phyloP scores from a whole-genome alignment of 37 sponge, comb jelly and placozoan genomes.

The Crambe crambe region DNA sequence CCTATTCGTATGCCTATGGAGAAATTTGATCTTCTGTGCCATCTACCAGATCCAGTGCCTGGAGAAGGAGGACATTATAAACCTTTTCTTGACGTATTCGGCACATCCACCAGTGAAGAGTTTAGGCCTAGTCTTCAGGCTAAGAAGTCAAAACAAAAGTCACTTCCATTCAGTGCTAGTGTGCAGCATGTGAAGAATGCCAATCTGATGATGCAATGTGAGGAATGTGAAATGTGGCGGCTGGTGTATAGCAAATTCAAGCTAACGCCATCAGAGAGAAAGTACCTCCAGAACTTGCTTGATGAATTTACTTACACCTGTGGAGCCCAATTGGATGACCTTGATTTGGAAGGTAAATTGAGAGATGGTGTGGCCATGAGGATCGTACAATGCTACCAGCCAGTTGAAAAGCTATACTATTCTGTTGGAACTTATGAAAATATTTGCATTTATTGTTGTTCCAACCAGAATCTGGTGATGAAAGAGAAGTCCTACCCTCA shows the following conservation, averaged over 20 bases:
- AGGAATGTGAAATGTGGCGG: conserved; percentile 18
- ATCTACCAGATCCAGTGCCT: conserved; percentile 35
- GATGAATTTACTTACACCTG: too few relatives aligned
- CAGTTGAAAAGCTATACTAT: too few relatives aligned
- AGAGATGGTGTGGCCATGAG: too few relatives aligned
- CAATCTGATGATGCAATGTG: conserved; percentile 9
- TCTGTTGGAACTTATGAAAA: too few relatives aligned
- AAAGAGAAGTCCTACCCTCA: too few relatives aligned
- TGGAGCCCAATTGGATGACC: too few relatives aligned
- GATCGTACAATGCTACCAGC: too few relatives aligned
- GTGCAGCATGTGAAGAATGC: conserved; percentile 31
- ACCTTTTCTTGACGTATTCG: conserved; percentile 4
- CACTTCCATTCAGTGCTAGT: conserved; percentile 9
- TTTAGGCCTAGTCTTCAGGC: conserved; percentile 5
- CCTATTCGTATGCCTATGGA: conserved; percentile 14
- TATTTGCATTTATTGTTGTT: too few relatives aligned
- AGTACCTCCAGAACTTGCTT: too few relatives aligned
- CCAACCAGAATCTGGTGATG: too few relatives aligned
- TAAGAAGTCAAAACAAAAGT: background rate
- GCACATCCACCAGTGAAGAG: conserved; percentile 15
- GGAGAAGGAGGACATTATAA: conserved; percentile 31
- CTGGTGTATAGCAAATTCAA: conserved; percentile 27
- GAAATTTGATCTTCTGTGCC: background rate
- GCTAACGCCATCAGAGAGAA: background rate
- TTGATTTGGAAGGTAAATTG: too few relatives aligned